Evolutionary conservation across 2,797 vertebrate species (phyloP).

Genomic region (Alauda arvensis): DNA sequence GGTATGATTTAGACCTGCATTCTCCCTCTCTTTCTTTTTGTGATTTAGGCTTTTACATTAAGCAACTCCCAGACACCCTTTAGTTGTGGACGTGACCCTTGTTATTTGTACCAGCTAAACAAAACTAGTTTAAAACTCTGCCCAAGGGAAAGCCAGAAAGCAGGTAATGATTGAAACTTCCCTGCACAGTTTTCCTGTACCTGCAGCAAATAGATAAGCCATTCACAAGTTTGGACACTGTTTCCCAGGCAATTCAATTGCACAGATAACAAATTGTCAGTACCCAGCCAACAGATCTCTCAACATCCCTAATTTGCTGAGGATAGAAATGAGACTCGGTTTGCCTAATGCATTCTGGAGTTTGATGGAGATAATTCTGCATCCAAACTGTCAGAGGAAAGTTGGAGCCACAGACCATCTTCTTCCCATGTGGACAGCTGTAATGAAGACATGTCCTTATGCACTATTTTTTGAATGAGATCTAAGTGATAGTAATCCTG

Average conservation of each 20-base stretch:
- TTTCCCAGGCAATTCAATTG: constrained; percentile 39
- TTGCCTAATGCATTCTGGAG: constrained; percentile 55
- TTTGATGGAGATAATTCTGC: constrained; percentile 40
- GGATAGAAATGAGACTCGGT: constrained; percentile 41
- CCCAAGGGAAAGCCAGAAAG: background rate
- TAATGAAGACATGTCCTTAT: constrained; percentile 64
- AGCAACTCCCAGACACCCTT: background rate
- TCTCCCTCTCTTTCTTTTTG: background rate
- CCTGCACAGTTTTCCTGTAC: background rate
- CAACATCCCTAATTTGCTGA: constrained; percentile 45
- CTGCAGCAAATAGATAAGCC: background rate
- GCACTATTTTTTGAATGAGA: constrained; percentile 52
- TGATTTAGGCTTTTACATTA: background rate
- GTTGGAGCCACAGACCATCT: constrained; percentile 8
- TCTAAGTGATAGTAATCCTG: constrained; percentile 56
- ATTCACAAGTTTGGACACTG: background rate
- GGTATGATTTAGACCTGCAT: background rate
- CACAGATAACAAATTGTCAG: constrained; percentile 22
- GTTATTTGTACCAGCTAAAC: background rate
- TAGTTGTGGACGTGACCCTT: background rate
- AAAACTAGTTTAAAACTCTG: background rate
- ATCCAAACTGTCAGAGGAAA: constrained; percentile 25
- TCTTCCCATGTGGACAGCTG: constrained; percentile 50
- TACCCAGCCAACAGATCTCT: constrained; percentile 14
- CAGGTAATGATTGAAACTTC: background rate